These are phyloP conservation scores for Serrognathus titanus DNA, from an alignment of 2,888 invertebrate species.

Conservation along the genomic window DNA sequence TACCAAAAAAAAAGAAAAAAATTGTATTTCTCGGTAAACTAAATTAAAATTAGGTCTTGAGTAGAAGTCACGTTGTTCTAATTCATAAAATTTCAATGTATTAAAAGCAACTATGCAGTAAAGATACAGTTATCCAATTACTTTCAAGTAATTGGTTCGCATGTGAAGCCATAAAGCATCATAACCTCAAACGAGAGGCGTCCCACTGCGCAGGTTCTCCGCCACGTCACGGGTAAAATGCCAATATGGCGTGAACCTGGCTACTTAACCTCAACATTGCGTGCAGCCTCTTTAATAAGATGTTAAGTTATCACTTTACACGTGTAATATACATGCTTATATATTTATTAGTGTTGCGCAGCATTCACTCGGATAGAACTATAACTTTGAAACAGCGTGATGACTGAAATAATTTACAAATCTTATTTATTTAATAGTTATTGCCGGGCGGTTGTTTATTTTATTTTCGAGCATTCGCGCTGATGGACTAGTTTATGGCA, in stretches of 20 bases:
- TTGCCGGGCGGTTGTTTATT: neutral
- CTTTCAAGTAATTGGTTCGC: slow-evolving; percentile 20
- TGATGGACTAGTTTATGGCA: no score
- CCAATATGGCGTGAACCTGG: slow-evolving; percentile 30
- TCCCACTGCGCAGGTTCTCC: slow-evolving; percentile 23
- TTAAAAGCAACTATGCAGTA: neutral
- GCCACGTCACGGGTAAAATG: slow-evolving; percentile 24
- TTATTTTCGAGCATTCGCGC: neutral
- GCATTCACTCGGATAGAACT: neutral
- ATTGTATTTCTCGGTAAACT: no score
- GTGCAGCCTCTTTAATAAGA: slow-evolving; percentile 46
- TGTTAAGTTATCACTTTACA: slow-evolving; percentile 50
- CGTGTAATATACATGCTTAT: slow-evolving; percentile 42
- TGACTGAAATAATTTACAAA: slow-evolving; percentile 1
- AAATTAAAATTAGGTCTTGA: no score
- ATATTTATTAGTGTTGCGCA: neutral
- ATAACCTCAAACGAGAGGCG: slow-evolving; percentile 24
- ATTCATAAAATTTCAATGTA: no score
- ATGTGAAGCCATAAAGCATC: slow-evolving; percentile 25
- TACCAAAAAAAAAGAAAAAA: no score
- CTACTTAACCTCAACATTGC: slow-evolving; percentile 45
- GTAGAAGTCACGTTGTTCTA: no score
- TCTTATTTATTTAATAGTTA: slow-evolving; percentile 4
- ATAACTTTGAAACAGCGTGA: slow-evolving; percentile 3
- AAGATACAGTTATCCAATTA: slow-evolving; percentile 20